These are phyloP conservation scores for Operophtera brumata DNA, from an alignment of 2,888 invertebrate species.

Conservation along the genomic window DNA sequence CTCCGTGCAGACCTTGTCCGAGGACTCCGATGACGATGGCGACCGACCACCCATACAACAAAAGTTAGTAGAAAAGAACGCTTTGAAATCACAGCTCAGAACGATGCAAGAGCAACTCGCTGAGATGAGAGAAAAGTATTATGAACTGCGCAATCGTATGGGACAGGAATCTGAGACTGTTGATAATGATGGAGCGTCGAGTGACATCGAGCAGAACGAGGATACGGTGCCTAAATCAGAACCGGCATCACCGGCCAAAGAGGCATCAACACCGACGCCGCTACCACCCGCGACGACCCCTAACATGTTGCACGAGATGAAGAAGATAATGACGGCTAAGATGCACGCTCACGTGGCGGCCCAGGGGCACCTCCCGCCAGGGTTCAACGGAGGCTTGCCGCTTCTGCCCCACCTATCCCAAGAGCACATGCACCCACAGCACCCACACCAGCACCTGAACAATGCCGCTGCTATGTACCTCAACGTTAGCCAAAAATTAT, in stretches of 20 bases:
- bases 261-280: slow-evolving; percentile 76
- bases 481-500: slow-evolving; percentile 88
- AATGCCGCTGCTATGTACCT: slow-evolving; percentile 87
- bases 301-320: slow-evolving; percentile 83
- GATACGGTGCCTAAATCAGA: slow-evolving; percentile 79
- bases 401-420: slow-evolving; percentile 80
- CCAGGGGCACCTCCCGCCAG: slow-evolving; percentile 81
- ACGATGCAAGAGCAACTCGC: slow-evolving; percentile 94
- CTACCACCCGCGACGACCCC: slow-evolving; percentile 67
- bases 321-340: slow-evolving; percentile 83
- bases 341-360: slow-evolving; percentile 79
- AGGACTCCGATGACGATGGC: slow-evolving; percentile 89
- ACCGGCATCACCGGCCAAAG: slow-evolving; percentile 79
- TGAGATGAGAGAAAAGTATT: slow-evolving; percentile 95
- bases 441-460: slow-evolving; percentile 82
- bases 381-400: slow-evolving; percentile 81
- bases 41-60: slow-evolving; percentile 89
- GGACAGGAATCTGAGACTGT: slow-evolving; percentile 89
- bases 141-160: slow-evolving; percentile 92
- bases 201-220: slow-evolving; percentile 84
- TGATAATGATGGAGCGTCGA: slow-evolving; percentile 86
- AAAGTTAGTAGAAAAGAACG: slow-evolving; percentile 92
- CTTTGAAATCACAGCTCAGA: slow-evolving; percentile 90
- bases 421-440: slow-evolving; percentile 78
- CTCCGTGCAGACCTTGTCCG: slow-evolving; percentile 76